Conservation (phyloP, 2,888 invertebrate species). For the Bibio marci region DNA sequence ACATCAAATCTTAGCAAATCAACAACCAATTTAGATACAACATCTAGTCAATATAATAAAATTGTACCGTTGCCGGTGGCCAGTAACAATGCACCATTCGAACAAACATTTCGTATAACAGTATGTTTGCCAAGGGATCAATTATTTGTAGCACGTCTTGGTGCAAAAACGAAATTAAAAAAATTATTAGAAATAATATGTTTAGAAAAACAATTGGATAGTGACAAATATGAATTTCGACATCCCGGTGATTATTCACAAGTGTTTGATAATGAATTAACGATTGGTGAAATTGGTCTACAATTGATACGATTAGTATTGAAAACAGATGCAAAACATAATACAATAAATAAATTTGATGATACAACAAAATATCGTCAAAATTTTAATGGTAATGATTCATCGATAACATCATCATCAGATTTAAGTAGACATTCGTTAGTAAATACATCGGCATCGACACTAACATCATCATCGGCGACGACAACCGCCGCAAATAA, state of each 20-base stretch:
- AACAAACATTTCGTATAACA: constrained; percentile 30
- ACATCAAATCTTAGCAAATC: constrained; percentile 14
- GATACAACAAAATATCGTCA: constrained; percentile 23
- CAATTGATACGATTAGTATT: constrained; percentile 23
- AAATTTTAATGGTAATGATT: constrained; percentile 10
- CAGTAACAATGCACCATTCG: constrained; percentile 28
- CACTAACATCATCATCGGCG: constrained; percentile 25
- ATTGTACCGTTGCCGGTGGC: constrained; percentile 24
- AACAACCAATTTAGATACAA: constrained; percentile 21
- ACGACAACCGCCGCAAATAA: no score
- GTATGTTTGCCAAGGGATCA: constrained; percentile 67
- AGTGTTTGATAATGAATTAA: constrained; percentile 26
- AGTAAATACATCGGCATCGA: constrained; percentile 12
- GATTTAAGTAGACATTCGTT: constrained; percentile 26
- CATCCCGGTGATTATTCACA: constrained; percentile 42
- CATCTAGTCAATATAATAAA: constrained; percentile 29
- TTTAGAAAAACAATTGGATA: constrained; percentile 57
- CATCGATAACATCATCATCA: constrained; percentile 17
- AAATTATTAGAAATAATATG: constrained; percentile 57
- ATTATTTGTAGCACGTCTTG: constrained; percentile 57
- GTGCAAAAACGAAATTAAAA: constrained; percentile 46
- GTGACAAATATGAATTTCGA: constrained; percentile 53
- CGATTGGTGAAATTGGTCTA: constrained; percentile 29
- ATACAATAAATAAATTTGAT: constrained; percentile 20
- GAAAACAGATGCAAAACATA: constrained; percentile 6